Base-by-base conservation (phyloP, 2,113 vertebrate species). In the Thomomys bottae region DNA sequence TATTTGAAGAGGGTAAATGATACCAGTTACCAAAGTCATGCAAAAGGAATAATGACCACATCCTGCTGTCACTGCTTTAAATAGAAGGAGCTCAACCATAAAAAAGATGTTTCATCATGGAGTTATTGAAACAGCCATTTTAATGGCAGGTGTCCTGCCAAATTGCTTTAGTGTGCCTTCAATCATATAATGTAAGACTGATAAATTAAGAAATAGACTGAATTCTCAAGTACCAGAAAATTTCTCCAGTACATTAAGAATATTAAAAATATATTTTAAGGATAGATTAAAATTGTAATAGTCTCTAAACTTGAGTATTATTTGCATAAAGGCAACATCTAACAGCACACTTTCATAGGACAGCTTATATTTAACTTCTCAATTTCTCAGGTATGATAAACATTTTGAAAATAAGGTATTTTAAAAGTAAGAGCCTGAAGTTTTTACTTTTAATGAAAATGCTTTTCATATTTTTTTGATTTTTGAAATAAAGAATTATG, bases 1-100 rank as follows among this genome's bases (percentile, higher is more conserved):
- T 84, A 73, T 85, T 90, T 82, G 91, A 38, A 70, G 34, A 94
- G 66, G 7, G 4, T 79, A 79, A 87, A 30, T 95, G 34, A 83
- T n/a, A 32, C 36, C 79, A 91, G 54, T 76, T 86, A 76, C 32
- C 42, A 71, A 59, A 92, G 45, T 24, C 75, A 88, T 87, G n/a
- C 15, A 83, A 38, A 76, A 67, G 14, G 34, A 90, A 59, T 71
- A 87, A 40, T 2, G 68, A 88, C 9, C 15, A 86, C 20, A 66
- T 71, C 8, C 18, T 42, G 18, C 12, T 61, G n/a, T 45, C 32
- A 32, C 8, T 38, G 6, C 45, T 10, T 71, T 82, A 76, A 85
- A 54, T 2, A 91, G 79, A 68, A 26, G 63, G 68, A 94, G 32
- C 26, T 90, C 78, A 82, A 54, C 32, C 34, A 82, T 67, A 76